Conservation (phyloP, 2,888 invertebrate species). For the Nezara viridula region DNA sequence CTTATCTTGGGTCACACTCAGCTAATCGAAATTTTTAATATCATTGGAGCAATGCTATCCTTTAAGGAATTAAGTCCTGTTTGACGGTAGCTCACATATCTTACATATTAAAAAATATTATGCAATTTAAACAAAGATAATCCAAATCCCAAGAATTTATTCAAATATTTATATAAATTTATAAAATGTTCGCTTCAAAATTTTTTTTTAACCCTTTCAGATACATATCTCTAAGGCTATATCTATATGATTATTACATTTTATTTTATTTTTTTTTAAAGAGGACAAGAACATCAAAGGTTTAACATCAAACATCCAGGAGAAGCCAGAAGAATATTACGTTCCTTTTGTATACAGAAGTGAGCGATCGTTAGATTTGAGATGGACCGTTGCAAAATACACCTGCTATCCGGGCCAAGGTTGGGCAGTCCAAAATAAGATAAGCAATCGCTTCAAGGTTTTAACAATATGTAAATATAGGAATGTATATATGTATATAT, state of each 20-base stretch:
- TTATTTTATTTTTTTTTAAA: neutral
- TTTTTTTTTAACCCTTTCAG: neutral
- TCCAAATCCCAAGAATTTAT: no score
- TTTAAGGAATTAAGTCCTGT: no score
- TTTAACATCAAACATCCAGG: neutral
- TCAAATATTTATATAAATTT: no score
- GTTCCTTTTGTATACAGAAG: neutral
- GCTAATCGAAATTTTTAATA: no score
- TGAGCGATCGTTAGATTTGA: neutral
- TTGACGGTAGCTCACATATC: no score
- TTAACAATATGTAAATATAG: neutral
- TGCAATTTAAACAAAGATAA: no score
- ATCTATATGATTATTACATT: neutral
- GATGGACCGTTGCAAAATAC: neutral
- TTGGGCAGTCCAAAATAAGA: neutral
- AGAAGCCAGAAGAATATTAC: neutral
- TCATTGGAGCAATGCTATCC: no score
- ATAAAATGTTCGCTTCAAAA: no score
- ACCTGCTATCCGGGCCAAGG: slow-evolving; percentile 6
- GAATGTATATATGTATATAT: neutral
- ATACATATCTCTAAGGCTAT: neutral
- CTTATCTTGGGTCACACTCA: no score
- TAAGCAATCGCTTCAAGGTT: neutral
- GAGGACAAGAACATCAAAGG: neutral
- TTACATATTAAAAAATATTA: no score